phyloP scores from a whole-genome alignment of 2,113 vertebrate species.

The Corythornis vintsioides region DNA sequence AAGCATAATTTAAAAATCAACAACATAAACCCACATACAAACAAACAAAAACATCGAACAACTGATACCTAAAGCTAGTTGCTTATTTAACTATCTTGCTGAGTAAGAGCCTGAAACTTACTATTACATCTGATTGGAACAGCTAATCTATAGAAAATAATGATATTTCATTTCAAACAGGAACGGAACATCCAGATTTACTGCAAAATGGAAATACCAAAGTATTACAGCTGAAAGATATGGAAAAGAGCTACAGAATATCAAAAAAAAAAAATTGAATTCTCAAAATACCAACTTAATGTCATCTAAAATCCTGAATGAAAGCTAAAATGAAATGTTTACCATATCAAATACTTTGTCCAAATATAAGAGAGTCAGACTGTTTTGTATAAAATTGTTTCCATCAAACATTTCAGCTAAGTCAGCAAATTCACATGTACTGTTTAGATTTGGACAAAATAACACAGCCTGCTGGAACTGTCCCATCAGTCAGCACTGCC shows the following conservation, averaged over 20 bases:
- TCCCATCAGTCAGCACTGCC: background rate
- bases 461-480: background rate
- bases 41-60: background rate
- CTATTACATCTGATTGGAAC: background rate
- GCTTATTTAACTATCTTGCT: slow-evolving; percentile 31
- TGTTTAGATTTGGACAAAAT: background rate
- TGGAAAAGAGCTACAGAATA: slow-evolving; percentile 24
- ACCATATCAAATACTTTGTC: slow-evolving; percentile 18
- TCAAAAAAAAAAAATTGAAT: slow-evolving; percentile 26
- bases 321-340: slow-evolving; percentile 46
- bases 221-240: slow-evolving; percentile 22
- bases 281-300: background rate
- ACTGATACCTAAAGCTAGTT: background rate
- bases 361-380: background rate
- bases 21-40: too few species aligned
- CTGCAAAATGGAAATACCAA: slow-evolving; percentile 17
- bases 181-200: slow-evolving; percentile 4
- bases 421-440: background rate
- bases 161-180: slow-evolving; percentile 23
- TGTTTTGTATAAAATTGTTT: background rate
- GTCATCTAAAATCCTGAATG: background rate
- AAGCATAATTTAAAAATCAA: background rate
- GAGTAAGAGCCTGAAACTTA: background rate
- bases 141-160: background rate
- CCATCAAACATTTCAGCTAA: background rate